Base-by-base conservation (phyloP, 2,113 vertebrate species). In the Andinoacara biseriatus region DNA sequence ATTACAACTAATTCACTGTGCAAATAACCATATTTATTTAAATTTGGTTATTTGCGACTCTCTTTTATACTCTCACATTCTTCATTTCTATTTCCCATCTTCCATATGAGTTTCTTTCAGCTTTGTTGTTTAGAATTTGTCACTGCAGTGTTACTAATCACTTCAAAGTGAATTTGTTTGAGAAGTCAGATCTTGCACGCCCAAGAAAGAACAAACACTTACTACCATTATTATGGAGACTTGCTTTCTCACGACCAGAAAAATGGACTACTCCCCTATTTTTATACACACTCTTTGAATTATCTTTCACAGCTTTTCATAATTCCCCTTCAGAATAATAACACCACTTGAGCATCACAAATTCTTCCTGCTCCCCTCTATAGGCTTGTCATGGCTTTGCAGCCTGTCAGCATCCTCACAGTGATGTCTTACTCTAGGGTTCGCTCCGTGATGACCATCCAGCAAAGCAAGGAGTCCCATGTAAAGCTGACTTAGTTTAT, bases 391-490 rank as follows among this genome's bases (percentile, higher is more conserved):
- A 49, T 78, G 31, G 62, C 63, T 82, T 84, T 85, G 38, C 89
- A 91, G 80, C 54, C 49, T 90, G 88, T 89, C 90, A 87, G 78
- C 79, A 74, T 58, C 38, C 58, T 85, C 85, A 84, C 79, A 78
- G 83, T 46, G 40, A 83, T n/a, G 58, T 82, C 78, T 60, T 49
- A 74, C 89, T 91, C 89, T 10, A 13, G 86, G 88, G 43, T 83
- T 81, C n/a, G 20, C 65, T 58, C 26, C 84, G 87, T 81, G 86
- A 91, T 74, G 88, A 81, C 85, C 78, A 76, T 87, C 56, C 75
- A 91, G 88, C 90, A 84, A 86, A 90, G 75, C 90, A 93, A 78
- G 61, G 83, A 82, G 81, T 80, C 74, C 72, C 89, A 92, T 92
- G 87, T 93, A 92, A 87, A 87, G 69, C 87, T 58, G 69, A 43